Evolutionary conservation across 2,888 invertebrate genomes (phyloP).

Genomic region (Tipula vernalis): DNA sequence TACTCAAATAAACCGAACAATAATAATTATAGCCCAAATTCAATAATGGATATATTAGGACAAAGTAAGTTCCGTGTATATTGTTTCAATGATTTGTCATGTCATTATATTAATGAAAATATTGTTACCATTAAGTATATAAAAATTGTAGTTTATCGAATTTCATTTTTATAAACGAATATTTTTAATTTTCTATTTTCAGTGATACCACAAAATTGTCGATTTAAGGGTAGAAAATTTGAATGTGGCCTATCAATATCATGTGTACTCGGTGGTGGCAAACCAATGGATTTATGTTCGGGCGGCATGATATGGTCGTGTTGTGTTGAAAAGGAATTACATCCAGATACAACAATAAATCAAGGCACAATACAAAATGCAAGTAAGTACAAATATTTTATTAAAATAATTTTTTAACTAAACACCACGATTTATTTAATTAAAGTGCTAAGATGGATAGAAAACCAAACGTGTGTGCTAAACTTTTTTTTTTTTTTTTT

Average conservation of each 20-base stretch:
- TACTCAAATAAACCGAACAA: conserved; percentile 25
- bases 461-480: background rate
- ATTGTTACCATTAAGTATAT: too few species aligned
- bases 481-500: background rate
- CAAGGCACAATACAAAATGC: conserved; percentile 67
- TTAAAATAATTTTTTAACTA: background rate
- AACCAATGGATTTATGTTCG: conserved; percentile 79
- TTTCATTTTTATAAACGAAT: too few species aligned
- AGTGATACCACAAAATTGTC: conserved; percentile 83
- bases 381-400: conserved; percentile 51
- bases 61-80: conserved; percentile 49
- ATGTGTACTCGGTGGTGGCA: conserved; percentile 77
- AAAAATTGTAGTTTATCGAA: too few species aligned
- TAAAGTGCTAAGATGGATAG: background rate
- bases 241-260: conserved; percentile 84
- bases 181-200: conserved; percentile 38
- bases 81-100: background rate
- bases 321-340: conserved; percentile 67
- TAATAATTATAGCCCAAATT: conserved; percentile 43
- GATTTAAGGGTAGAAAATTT: conserved; percentile 74
- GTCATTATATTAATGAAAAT: background rate
- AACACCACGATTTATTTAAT: background rate
- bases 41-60: conserved; percentile 71
- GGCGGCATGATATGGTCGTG: conserved; percentile 93
- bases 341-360: conserved; percentile 40